These are phyloP conservation scores for Lanius collurio DNA, from an alignment of 2,113 vertebrate genomes.

Conservation along the genomic window DNA sequence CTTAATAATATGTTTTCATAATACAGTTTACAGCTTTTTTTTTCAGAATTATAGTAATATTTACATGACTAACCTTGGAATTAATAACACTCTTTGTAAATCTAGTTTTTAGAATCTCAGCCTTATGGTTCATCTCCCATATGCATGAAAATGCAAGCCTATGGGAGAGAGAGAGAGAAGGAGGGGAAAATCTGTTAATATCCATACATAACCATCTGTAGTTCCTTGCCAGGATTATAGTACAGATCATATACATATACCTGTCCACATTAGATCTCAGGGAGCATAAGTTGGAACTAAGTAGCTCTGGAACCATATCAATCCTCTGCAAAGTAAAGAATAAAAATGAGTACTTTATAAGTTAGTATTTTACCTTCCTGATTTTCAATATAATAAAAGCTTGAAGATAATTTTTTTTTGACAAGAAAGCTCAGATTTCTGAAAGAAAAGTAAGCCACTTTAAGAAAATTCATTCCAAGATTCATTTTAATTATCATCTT, in stretches of 20 bases:
- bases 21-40: background rate
- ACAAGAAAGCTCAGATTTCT: background rate
- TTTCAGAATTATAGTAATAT: background rate
- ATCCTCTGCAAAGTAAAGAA: constrained; percentile 85
- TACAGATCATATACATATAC: constrained; percentile 65
- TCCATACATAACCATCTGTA: background rate
- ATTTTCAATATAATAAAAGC: background rate
- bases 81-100: constrained; percentile 97
- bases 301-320: constrained; percentile 97
- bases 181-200: background rate
- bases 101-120: constrained; percentile 88
- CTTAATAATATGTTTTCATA: background rate
- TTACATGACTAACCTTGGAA: constrained; percentile 85
- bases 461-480: background rate
- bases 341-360: background rate
- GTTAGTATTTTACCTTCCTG: background rate
- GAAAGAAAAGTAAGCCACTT: background rate
- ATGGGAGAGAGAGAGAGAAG: background rate
- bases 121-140: constrained; percentile 92
- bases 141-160: constrained; percentile 97
- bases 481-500: background rate
- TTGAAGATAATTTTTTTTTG: background rate
- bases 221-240: background rate
- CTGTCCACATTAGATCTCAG: constrained; percentile 91
- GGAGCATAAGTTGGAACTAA: constrained; percentile 96